Evolutionary conservation across 2,797 vertebrate species (phyloP).

Genomic region (Diplodus sargus): DNA sequence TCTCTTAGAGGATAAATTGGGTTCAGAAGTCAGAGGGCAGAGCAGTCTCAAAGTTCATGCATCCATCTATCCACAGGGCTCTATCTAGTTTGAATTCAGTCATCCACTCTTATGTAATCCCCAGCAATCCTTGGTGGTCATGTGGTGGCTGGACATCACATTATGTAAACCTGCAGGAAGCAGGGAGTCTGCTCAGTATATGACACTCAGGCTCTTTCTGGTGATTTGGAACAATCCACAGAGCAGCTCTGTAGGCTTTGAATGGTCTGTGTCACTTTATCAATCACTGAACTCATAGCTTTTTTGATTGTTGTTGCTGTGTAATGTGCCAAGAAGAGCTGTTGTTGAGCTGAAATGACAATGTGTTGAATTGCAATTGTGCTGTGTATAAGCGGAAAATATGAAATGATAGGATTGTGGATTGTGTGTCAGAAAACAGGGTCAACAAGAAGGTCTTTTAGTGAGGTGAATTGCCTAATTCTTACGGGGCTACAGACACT

Average conservation of each 20-base stretch:
- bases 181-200: constrained; percentile 10
- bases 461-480: no score
- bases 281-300: background rate
- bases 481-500: no score
- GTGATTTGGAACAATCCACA: constrained; percentile 15
- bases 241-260: background rate
- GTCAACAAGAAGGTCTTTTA: no score
- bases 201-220: constrained; percentile 10
- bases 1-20: constrained; percentile 1
- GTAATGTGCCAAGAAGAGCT: background rate
- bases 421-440: no score
- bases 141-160: constrained; percentile 42
- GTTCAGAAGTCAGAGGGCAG: constrained; percentile 27
- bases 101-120: constrained; percentile 41
- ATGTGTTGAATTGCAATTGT: background rate
- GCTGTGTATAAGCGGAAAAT: no score
- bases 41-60: constrained; percentile 18
- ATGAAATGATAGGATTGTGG: no score
- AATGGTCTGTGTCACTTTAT: background rate
- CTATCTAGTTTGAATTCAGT: constrained; percentile 25
- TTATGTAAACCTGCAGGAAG: constrained; percentile 56
- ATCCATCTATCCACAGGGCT: background rate
- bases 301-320: background rate
- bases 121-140: constrained; percentile 36
- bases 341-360: constrained; percentile 5